Evolutionary conservation across 2,888 invertebrate genomes (phyloP), one percentile per base, ranked within the genome.

Genomic region (Leucoma salicis): DNA sequence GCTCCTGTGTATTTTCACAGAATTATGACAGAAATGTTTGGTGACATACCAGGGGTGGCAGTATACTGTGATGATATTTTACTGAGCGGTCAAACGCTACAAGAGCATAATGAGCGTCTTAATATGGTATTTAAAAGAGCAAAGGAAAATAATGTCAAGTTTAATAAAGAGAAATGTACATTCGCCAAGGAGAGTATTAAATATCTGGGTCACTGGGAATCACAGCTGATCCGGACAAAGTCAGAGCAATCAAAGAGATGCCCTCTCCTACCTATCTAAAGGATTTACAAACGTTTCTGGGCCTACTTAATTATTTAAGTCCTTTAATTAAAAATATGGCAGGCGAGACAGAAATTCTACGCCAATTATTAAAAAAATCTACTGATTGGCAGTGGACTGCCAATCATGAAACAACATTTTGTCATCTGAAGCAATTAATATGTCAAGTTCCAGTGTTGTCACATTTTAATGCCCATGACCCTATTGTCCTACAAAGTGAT

Each of bases 141-240:
- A 13, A n/a, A 35, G 6, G 31, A 54, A 40, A 39, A 45, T 10
- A 37, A 34, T 28, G 1, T 57, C 14, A 51, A 46, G 36, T 55
- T 56, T 15, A 56, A 58, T 44, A 50, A 43, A 33, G 36, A 41
- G 1, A 57, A 53, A 29, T 54, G 52, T 53, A 36, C n/a, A 32
- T 55, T 57, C 29, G 38, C 27, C 12, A 35, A 33, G 18, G n/a
- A 42, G 31, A 45, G 31, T 25, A 32, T 55, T 13, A 46, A 43
- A 38, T 57, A 50, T 36, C 11, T 56, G 15, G 50, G 57, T 35
- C 51, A 54, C n/a, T n/a, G n/a, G n/a, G n/a, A n/a, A n/a, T n/a
- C n/a, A n/a, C n/a, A n/a, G n/a, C n/a, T n/a, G n/a, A n/a, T n/a
- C n/a, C n/a, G n/a, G n/a, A n/a, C n/a, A n/a, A n/a, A n/a, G n/a